Percentiles rank a stretch among this genome's conserved stretches.
phyloP scores from a whole-genome alignment of 2,888 invertebrate species.

The Andrena bucephala region DNA sequence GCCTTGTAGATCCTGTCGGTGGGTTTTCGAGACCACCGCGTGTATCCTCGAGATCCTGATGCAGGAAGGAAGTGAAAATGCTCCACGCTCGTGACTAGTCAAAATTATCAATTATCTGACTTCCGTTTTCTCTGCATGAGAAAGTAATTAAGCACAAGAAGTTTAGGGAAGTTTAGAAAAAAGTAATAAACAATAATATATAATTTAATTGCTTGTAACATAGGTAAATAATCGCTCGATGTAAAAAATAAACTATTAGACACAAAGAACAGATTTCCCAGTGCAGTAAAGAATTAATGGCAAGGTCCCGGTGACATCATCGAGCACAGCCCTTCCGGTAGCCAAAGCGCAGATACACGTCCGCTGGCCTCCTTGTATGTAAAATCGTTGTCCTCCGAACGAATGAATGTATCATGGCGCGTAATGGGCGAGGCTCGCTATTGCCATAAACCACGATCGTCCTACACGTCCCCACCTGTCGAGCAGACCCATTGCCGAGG shows the following conservation, averaged over 20 bases:
- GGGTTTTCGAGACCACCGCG: constrained; percentile 23
- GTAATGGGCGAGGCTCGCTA: constrained; percentile 81
- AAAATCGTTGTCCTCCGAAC: constrained; percentile 64
- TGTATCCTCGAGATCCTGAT: neutral
- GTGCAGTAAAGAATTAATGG: constrained; percentile 4
- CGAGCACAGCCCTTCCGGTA: constrained; percentile 51
- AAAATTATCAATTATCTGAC: constrained; percentile 39
- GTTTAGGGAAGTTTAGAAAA: neutral
- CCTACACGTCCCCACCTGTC: constrained; percentile 84
- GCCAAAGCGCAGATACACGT: constrained; percentile 45
- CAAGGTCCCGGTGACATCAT: constrained; percentile 35
- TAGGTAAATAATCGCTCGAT: neutral
- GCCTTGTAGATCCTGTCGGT: constrained; percentile 43
- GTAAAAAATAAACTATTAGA: neutral
- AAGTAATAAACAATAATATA: neutral
- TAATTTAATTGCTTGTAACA: neutral
- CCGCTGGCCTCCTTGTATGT: constrained; percentile 66
- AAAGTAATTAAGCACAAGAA: neutral
- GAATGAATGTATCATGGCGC: constrained; percentile 77
- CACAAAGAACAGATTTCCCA: neutral
- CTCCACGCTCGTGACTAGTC: constrained; percentile 22
- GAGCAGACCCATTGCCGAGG: constrained; percentile 68
- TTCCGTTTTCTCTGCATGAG: neutral
- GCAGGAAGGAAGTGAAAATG: constrained; percentile 69
- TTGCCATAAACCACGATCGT: constrained; percentile 82